Evolutionary conservation across 2,797 vertebrate species (phyloP).

Genomic region (Poeciliopsis presidionis): DNA sequence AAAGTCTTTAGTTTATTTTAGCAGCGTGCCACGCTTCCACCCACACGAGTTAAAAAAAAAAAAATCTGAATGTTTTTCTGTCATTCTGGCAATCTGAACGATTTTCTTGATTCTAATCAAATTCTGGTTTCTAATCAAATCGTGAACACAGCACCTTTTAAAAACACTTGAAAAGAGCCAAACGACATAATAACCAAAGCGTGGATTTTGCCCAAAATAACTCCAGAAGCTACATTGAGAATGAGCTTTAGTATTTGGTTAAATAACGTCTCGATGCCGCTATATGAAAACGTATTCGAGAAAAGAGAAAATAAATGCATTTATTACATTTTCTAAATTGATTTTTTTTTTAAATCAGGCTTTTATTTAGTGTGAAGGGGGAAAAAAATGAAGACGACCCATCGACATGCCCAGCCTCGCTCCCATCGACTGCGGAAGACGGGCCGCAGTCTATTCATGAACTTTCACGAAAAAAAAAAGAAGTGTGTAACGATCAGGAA

Average conservation of each 20-base stretch:
- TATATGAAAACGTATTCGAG: not conserved
- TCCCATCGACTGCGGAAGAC: not conserved
- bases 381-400: not conserved
- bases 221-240: not conserved
- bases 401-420: not conserved
- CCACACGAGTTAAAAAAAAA: not conserved
- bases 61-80: not conserved
- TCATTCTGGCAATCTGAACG: not conserved
- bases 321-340: not conserved
- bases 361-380: not conserved
- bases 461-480: not conserved
- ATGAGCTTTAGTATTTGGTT: not conserved
- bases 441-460: not conserved
- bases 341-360: not conserved
- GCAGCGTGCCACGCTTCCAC: not conserved
- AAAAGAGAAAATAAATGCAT: not conserved
- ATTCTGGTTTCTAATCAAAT: not conserved
- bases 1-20: not conserved
- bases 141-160: not conserved
- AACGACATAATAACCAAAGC: not conserved
- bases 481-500: not conserved
- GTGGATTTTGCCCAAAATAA: not conserved
- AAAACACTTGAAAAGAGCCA: not conserved
- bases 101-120: not conserved
- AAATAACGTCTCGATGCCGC: not conserved